Evolutionary conservation across 2,797 vertebrate genomes (phyloP), one percentile per base, ranked within the genome.

Genomic region (Cuculus canorus): DNA sequence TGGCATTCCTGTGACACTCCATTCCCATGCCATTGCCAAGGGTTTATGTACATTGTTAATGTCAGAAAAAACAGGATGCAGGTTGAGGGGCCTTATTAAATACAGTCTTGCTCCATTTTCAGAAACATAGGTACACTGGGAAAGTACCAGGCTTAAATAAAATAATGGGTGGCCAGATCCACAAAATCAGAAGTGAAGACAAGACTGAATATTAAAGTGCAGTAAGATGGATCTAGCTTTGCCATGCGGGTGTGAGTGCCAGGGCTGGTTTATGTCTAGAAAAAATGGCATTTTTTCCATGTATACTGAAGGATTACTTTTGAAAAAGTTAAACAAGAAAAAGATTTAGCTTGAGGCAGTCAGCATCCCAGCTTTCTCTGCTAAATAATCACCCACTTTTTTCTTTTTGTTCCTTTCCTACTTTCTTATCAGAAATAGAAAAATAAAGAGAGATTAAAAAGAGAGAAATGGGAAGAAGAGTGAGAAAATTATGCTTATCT

Each of bases 161-260:
- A 83, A 81, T 2, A 35, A 16, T 5, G 10, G 10, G 10, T 13
- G 15, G 53, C 0, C 47, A 82, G 41, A 61, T 22, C 19, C 13
- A 37, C 28, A 30, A 71, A 68, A 50, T 17, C 16, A 11, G 12
- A 82, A 80, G 14, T 18, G 41, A 69, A 79, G 18, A 19, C 24
- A 54, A 59, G 33, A 59, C 39, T 41, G 33, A 71, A 81, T 2
- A 3, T 32, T 32, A 3, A 88, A 75, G 33, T 21, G n/a, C 45
- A 83, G 57, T 15, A 32, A 60, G 85, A 73, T 0, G 0, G 12
- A 66, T 47, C 39, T 41, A 69, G 32, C 17, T 17, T 6, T 3
- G 1, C 28, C 28, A 15, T 80, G 23, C 7, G 7, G 3, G 16
- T 60, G 11, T 0, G 2, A 33, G 32, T n/a, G 30, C 19, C 3